Evolutionary conservation across 1,140 invertebrate species (phyloP), one percentile per base, ranked within the genome.

Genomic region (Drosophila melanica): DNA sequence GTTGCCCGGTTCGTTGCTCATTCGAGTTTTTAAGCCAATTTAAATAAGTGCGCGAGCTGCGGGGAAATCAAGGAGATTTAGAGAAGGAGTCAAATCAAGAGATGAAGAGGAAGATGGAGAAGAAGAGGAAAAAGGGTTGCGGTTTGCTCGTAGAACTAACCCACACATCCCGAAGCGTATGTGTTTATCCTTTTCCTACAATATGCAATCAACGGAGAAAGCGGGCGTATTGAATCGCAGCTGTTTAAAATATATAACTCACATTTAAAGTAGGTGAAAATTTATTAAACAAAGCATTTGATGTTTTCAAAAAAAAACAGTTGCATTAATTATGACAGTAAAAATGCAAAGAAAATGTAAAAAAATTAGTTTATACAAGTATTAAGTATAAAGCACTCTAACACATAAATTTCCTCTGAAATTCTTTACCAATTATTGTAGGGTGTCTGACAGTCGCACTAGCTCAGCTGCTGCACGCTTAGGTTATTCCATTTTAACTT

Each of bases 1-100:
- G 79, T 77, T 81, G 68, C 30, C 41, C 35, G 44, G 51, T 72
- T 59, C 55, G 69, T 66, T 75, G 81, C 67, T 75, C 84, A 79
- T 84, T 77, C 50, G 84, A 73, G 79, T 87, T 89, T 87, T 89
- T 80, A 84, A 89, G 84, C 84, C 84, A 87, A 87, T 87, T 87
- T 80, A 77, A 89, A 77, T 69, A 81, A 77, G 64, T 59, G 35
- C 65, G 27, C 20, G 57, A 51, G 42, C 51, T 62, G 41, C 16
- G 58, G 44, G 27, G 11, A 60, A 35, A 35, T 47, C 23, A 16
- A 35, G 39, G 42, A 59, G 27, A 33, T 18, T 27, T 42, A n/a
- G 16, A 4, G 16, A 30, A n/a, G 14, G 39, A n/a, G 4, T 42
- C 2, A 60, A 5, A 50, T 11, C 11, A 10, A 12, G 51, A 1